Evolutionary conservation across 37 sponge, comb jelly and placozoan genomes (phyloP), one percentile per base, ranked within the genome.

Genomic region (Spongia lamella): DNA sequence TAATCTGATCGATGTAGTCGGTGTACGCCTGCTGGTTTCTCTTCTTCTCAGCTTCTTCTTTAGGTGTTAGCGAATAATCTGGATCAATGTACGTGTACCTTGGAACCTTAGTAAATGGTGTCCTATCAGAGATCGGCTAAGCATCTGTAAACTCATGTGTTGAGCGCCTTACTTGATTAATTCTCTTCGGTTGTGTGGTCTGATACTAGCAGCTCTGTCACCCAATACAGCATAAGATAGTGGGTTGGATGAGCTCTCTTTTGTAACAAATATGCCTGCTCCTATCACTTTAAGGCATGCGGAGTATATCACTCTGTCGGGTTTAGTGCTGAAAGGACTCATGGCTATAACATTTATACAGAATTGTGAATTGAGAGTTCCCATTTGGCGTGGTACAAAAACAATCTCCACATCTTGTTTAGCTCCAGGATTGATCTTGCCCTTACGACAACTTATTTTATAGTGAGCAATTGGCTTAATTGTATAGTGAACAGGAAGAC

Each of bases 11-110:
- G 15, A 89, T 35, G 60, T 83, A 89, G 43, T 74, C 34, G 6
- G 37, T 63, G 73, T 89, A 93, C 1, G 30, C 19, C 26, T 85
- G 49, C 17, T 57, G 53, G 63, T 93, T 83, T 3, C 6, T 11
- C 51, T 47, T 32, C 13, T 60, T 66, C 1, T 16, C 60, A 20
- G 19, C 56, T 29, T 17, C 38, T 78, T 89, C 84, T 7, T 68
- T 79, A 13, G 65, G 67, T 24, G 54, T 59, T 24, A 72, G 61
- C 20, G 86, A 68, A 61, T 89, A 93, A 70, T 93, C 94, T 7
- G 71, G 75, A 29, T 93, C 94, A 62, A 86, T 57, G 62, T 93
- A 93, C 0, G 94, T 82, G 75, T 93, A 79, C 14, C 93, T 64
- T 19, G 63, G 66, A 1, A 70, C 20, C 31, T 80, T 79, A 35